Conservation (phyloP, 1,140 invertebrate genomes). For the Lamellibrachia luymesi region DNA sequence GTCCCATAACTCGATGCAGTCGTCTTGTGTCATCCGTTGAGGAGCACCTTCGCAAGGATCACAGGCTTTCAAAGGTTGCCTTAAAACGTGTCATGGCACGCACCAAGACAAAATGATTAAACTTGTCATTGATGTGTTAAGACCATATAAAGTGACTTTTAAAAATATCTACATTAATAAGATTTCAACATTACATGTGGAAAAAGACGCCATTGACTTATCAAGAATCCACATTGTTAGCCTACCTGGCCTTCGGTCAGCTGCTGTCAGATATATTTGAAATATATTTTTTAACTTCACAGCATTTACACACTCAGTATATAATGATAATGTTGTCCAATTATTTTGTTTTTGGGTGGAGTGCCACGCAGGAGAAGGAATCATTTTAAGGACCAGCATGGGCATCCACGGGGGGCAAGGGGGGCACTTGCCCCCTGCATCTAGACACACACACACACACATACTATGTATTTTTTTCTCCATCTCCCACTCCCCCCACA, state of each 20-base stretch:
- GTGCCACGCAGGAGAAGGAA: not conserved
- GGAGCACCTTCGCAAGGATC: not conserved
- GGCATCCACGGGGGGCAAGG: too few species aligned
- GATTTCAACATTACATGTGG: not conserved
- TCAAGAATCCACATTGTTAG: not conserved
- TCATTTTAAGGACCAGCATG: not conserved
- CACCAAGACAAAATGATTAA: not conserved
- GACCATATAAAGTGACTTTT: too few species aligned
- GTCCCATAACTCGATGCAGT: not conserved
- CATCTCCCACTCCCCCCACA: too few species aligned
- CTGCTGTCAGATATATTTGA: not conserved
- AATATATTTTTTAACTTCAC: not conserved
- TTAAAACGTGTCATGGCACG: not conserved
- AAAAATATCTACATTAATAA: too few species aligned
- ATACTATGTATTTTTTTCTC: too few species aligned
- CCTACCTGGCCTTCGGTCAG: not conserved
- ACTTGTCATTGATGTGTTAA: too few species aligned
- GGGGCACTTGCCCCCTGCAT: too few species aligned
- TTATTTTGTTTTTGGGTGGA: not conserved
- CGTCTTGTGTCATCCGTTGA: not conserved
- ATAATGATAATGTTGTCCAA: not conserved
- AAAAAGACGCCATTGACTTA: not conserved
- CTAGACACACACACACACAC: too few species aligned
- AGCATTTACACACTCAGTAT: not conserved
- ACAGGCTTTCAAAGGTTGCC: not conserved